Conservation (phyloP, 1,140 invertebrate genomes). For the Uloborus diversus region DNA sequence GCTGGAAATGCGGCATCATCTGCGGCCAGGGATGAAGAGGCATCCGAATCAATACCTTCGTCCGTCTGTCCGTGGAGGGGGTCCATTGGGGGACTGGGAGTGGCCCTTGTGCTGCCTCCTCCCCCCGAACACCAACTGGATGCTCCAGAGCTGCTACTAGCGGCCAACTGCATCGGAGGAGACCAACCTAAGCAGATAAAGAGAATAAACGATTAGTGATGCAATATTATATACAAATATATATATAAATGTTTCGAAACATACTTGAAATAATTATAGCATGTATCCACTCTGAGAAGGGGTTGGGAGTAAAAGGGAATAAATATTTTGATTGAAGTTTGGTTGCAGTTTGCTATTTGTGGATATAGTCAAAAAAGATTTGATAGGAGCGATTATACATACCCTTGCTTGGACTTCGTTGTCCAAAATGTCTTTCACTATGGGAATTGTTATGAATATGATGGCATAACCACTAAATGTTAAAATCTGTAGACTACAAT, state of each 20-base stretch:
- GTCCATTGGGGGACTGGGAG: conserved; percentile 71
- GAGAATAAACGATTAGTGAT: background rate
- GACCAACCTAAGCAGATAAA: conserved; percentile 27
- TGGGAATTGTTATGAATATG: too few relatives aligned
- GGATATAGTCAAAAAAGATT: too few relatives aligned
- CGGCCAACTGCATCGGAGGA: conserved; percentile 27
- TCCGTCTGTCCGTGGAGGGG: conserved; percentile 58
- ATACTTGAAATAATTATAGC: too few relatives aligned
- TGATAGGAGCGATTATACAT: too few relatives aligned
- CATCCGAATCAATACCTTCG: conserved; percentile 59
- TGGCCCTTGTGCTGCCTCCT: conserved; percentile 58
- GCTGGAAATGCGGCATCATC: conserved; percentile 35
- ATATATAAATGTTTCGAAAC: background rate
- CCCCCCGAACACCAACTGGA: conserved; percentile 43
- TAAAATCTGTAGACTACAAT: too few relatives aligned
- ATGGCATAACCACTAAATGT: too few relatives aligned
- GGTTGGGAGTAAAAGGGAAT: too few relatives aligned
- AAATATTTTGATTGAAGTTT: too few relatives aligned
- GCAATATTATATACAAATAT: background rate
- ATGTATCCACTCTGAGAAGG: too few relatives aligned
- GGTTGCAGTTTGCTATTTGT: too few relatives aligned
- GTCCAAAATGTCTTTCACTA: too few relatives aligned
- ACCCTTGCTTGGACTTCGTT: too few relatives aligned
- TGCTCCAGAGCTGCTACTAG: conserved; percentile 38
- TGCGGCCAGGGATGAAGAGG: conserved; percentile 38